Conservation (phyloP, 2,797 vertebrate genomes). For the Eurystomus glaucurus region DNA sequence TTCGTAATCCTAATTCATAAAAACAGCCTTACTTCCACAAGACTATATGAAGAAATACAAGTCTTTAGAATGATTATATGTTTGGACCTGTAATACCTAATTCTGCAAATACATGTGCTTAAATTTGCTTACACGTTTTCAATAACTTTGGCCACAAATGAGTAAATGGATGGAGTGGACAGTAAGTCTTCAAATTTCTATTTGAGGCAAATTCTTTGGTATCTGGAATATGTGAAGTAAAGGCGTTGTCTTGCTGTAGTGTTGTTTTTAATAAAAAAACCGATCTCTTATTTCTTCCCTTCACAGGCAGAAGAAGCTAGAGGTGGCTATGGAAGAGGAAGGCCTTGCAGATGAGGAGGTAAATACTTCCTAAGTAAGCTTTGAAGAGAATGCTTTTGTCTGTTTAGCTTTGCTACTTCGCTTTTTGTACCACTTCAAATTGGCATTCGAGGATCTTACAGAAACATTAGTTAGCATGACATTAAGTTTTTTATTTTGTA, state of each 20-base stretch:
- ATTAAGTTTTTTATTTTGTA: background rate
- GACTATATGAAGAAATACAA: background rate
- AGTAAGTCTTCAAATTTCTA: background rate
- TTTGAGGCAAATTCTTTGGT: background rate
- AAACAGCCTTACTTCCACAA: background rate
- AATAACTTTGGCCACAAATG: background rate
- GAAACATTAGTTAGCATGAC: background rate
- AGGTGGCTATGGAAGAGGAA: constrained; percentile 99
- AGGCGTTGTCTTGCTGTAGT: background rate
- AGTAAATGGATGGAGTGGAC: background rate
- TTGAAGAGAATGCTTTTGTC: background rate
- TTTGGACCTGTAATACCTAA: background rate
- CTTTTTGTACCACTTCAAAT: background rate
- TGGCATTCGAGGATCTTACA: background rate
- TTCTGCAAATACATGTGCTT: background rate
- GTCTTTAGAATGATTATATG: background rate
- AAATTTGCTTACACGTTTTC: background rate
- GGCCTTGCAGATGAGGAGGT: constrained; percentile 97
- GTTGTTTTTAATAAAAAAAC: background rate
- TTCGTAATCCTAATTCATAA: background rate
- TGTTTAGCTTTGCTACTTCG: background rate
- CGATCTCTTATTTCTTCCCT: background rate
- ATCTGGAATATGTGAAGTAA: background rate
- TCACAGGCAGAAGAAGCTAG: constrained; percentile 95
- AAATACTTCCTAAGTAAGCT: background rate